These are phyloP conservation scores for Pseudoips prasinana DNA, from an alignment of 2,888 invertebrate species.

Conservation along the genomic window DNA sequence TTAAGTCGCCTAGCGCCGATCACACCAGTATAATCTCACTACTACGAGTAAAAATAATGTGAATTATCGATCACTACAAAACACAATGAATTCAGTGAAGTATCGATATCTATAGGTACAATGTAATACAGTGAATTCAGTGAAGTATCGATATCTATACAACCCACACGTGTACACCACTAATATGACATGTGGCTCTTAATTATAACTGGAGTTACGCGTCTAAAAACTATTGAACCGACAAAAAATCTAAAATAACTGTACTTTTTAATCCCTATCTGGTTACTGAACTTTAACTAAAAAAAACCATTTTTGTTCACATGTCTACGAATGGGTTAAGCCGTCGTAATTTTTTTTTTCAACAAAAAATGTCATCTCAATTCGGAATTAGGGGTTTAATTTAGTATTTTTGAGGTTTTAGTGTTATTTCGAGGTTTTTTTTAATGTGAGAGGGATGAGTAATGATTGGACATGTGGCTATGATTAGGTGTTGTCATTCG, in stretches of 20 bases:
- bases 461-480: slow-evolving; percentile 65
- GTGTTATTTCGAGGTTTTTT: slow-evolving; percentile 43
- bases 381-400: slow-evolving; percentile 75
- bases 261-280: slow-evolving; percentile 70
- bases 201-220: slow-evolving; percentile 72
- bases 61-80: too few species aligned
- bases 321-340: slow-evolving; percentile 74
- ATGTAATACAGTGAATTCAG: too few species aligned
- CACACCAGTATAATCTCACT: too few species aligned
- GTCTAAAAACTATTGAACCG: slow-evolving; percentile 69
- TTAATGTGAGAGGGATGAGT: slow-evolving; percentile 57
- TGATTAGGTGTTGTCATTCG: slow-evolving; percentile 60
- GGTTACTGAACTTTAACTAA: slow-evolving; percentile 70
- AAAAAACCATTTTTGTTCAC: slow-evolving; percentile 54
- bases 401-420: slow-evolving; percentile 60
- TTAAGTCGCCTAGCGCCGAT: too few species aligned
- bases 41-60: too few species aligned
- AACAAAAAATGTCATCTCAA: slow-evolving; percentile 68
- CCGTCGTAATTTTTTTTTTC: slow-evolving; percentile 37
- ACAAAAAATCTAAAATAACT: slow-evolving; percentile 70
- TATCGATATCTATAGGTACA: too few species aligned
- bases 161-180: slow-evolving; percentile 31
- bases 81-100: too few species aligned
- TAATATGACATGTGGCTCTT: slow-evolving; percentile 71
- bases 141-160: background rate